These are phyloP conservation scores for Octonoba sinensis DNA, from an alignment of 2,888 invertebrate species.

Conservation along the genomic window DNA sequence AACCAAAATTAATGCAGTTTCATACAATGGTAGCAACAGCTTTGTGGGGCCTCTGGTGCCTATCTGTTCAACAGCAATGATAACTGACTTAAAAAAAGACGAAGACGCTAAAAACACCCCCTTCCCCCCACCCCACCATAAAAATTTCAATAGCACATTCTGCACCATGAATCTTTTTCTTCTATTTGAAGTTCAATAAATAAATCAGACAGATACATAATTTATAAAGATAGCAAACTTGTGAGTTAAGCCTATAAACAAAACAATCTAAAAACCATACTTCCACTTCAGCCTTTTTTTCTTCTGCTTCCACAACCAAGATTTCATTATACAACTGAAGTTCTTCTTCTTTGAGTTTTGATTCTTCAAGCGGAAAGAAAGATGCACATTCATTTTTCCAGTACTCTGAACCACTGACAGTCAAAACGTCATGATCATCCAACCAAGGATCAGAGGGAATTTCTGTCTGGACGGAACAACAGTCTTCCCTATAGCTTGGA, in stretches of 20 bases:
- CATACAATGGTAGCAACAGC: no score
- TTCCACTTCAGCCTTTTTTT: slow-evolving; percentile 5
- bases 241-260: neutral
- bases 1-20: no score
- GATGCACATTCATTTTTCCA: neutral
- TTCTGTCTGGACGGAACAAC: neutral
- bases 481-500: neutral
- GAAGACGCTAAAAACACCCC: no score
- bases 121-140: no score
- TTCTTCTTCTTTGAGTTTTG: slow-evolving; percentile 21
- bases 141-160: no score
- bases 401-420: neutral
- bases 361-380: neutral
- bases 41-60: no score
- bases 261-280: slow-evolving; percentile 1
- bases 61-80: no score
- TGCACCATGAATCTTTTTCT: no score
- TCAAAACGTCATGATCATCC: slow-evolving; percentile 2
- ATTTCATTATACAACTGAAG: slow-evolving; percentile 29
- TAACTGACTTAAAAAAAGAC: no score
- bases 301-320: slow-evolving; percentile 6
- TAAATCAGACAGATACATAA: no score
- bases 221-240: no score
- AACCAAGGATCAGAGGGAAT: slow-evolving; percentile 9
- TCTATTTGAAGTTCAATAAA: no score